phyloP scores from a whole-genome alignment of 1,140 invertebrate genomes.

The Venturia canescens region DNA sequence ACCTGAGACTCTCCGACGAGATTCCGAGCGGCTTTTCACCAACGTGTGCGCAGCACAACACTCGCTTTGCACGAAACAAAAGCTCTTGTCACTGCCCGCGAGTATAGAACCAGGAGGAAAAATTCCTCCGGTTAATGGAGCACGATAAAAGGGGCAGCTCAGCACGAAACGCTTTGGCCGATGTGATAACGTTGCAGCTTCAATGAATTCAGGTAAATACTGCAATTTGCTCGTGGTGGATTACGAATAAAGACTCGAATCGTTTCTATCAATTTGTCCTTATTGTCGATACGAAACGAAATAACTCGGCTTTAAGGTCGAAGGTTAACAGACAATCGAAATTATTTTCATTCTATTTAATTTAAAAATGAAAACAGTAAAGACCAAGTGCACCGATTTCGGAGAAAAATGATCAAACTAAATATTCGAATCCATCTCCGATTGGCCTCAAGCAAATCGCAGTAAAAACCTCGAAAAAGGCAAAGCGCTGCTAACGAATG shows the following conservation, averaged over 20 bases:
- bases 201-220: neutral
- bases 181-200: conserved; percentile 1
- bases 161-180: conserved; percentile 9
- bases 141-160: neutral
- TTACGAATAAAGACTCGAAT: neutral
- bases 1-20: neutral
- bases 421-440: too few relatives aligned
- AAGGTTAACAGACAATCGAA: too few relatives aligned
- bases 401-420: too few relatives aligned
- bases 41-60: neutral
- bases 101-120: too few relatives aligned
- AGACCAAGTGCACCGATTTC: too few relatives aligned
- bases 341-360: too few relatives aligned
- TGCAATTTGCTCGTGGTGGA: too few relatives aligned
- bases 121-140: too few relatives aligned
- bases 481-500: neutral
- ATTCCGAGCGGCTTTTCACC: neutral
- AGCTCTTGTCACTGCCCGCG: neutral
- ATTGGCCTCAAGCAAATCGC: too few relatives aligned
- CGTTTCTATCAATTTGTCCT: neutral
- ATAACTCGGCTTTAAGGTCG: too few relatives aligned
- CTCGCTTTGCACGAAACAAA: neutral
- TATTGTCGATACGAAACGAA: too few relatives aligned
- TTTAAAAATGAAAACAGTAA: too few relatives aligned
- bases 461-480: neutral